Evolutionary conservation across 2,113 vertebrate genomes (phyloP), one percentile per base, ranked within the genome.

Genomic region (Epinephelus fuscoguttatus): DNA sequence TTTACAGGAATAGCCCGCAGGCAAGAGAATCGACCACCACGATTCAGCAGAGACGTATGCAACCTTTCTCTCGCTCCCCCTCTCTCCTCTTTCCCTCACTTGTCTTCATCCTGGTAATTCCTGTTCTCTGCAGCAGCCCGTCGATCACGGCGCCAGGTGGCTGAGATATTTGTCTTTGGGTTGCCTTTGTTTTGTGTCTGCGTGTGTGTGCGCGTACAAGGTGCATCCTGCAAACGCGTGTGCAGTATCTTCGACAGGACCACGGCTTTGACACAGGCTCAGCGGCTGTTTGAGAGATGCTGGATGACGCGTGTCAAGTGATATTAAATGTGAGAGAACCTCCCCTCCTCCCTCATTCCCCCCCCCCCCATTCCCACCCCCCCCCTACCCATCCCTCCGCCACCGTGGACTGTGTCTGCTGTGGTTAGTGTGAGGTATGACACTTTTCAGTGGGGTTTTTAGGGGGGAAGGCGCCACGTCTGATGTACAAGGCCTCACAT

Each of bases 1-100:
- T 94, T 94, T 93, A 94, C 91, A 93, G 91, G 91, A 92, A 92
- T 92, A 89, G 89, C 94, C 94, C 30, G 85, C 90, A 92, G 92
- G 91, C 93, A 88, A 83, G 82, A 77, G 73, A 90, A 94, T 94
- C 91, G 94, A 94, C 93, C 91, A 90, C 88, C 88, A 37, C 80
- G 55, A 92, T 86, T 89, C 90, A 87, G 88, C 86, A 77, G 90
- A 93, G 89, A 91, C 74, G n/a, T 55, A 57, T 61, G 85, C 88
- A 86, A 91, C 89, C 93, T 87, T 89, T 89, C 78, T 84, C 73
- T 60, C 19, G 64, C 66, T n/a, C 67, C 62, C 84, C 69, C 72
- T 19, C 25, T 7, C 23, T 23, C 71, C 27, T 67, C 83, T 67
- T 37, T 57, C 67, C 52, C 75, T 89, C 75, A 23, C 88, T 80